Conservation (phyloP, 2,888 invertebrate genomes). For the Melolontha melolontha region DNA sequence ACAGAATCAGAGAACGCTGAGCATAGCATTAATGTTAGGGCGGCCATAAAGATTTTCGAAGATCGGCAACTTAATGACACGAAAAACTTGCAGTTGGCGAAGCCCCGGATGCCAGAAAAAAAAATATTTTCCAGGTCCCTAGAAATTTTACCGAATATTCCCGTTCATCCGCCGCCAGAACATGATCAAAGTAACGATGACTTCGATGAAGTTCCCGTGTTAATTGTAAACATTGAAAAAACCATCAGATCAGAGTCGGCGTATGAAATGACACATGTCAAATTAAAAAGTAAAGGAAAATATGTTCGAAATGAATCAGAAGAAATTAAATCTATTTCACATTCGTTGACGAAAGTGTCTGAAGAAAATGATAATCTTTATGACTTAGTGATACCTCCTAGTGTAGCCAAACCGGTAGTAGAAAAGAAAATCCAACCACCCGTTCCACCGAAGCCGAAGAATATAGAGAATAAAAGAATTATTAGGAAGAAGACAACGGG, state of each 20-base stretch:
- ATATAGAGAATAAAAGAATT: conserved; percentile 25
- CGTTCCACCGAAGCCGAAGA: conserved; percentile 33
- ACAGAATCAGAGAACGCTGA: conserved; percentile 6
- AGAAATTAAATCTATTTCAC: conserved; percentile 1
- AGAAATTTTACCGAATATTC: conserved; percentile 63
- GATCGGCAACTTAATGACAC: conserved; percentile 50
- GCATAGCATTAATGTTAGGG: conserved; percentile 55
- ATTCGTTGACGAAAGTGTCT: not conserved
- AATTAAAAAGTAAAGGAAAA: conserved; percentile 5
- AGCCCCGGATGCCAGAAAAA: conserved; percentile 74
- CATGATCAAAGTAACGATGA: conserved; percentile 39
- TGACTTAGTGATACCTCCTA: conserved; percentile 51
- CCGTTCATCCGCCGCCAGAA: not conserved
- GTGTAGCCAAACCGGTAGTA: conserved; percentile 42
- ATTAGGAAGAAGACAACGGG: conserved; percentile 1
- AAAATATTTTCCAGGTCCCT: conserved; percentile 64
- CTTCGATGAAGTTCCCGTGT: conserved; percentile 48
- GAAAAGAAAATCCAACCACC: conserved; percentile 49
- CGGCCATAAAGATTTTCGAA: conserved; percentile 62
- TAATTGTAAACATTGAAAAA: conserved; percentile 57
- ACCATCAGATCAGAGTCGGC: conserved; percentile 59
- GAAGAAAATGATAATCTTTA: conserved; percentile 51
- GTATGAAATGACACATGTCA: conserved; percentile 52
- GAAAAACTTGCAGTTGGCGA: conserved; percentile 60
- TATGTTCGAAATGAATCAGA: not conserved